Percentiles rank a stretch among this genome's conserved stretches.
Evolutionary conservation across 1,140 invertebrate species (phyloP).

Genomic region (Neodiprion lecontei): DNA sequence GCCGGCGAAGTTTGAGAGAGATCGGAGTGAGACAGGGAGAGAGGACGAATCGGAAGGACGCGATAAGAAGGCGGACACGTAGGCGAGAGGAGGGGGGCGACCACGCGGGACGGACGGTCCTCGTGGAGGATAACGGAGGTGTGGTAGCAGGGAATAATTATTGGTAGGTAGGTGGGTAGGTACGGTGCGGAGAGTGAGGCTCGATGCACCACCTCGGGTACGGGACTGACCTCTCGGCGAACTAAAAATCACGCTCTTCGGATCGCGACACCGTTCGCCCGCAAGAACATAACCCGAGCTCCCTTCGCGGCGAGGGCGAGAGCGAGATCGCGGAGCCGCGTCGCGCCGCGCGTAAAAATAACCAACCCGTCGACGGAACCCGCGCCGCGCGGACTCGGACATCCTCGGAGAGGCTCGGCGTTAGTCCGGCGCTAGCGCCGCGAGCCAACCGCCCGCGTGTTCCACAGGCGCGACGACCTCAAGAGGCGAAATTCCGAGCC

Average conservation of each 20-base stretch:
- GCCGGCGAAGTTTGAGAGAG: too few relatives aligned
- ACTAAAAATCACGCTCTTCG: not conserved
- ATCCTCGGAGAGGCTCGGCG: not conserved
- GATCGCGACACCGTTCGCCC: too few relatives aligned
- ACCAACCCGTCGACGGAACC: not conserved
- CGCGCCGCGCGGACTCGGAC: constrained; percentile 1
- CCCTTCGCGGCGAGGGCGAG: not conserved
- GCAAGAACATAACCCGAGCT: not conserved
- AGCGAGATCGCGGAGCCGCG: not conserved
- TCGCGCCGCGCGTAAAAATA: not conserved
- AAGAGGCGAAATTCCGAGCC: not conserved
- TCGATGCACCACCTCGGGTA: not conserved
- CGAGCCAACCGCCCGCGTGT: not conserved
- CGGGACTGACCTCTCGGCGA: not conserved
- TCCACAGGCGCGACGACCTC: not conserved
- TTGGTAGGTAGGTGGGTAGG: not conserved
- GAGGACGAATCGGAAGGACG: too few relatives aligned
- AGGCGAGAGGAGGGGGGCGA: too few relatives aligned
- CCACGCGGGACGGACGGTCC: too few relatives aligned
- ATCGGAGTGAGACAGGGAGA: too few relatives aligned
- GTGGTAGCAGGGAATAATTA: too few relatives aligned
- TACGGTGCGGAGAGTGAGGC: not conserved
- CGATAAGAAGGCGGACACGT: too few relatives aligned
- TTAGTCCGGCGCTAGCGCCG: not conserved
- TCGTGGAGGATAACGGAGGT: too few relatives aligned